Conservation (phyloP, 2,797 vertebrate genomes). For the Enteromius mattozi region DNA sequence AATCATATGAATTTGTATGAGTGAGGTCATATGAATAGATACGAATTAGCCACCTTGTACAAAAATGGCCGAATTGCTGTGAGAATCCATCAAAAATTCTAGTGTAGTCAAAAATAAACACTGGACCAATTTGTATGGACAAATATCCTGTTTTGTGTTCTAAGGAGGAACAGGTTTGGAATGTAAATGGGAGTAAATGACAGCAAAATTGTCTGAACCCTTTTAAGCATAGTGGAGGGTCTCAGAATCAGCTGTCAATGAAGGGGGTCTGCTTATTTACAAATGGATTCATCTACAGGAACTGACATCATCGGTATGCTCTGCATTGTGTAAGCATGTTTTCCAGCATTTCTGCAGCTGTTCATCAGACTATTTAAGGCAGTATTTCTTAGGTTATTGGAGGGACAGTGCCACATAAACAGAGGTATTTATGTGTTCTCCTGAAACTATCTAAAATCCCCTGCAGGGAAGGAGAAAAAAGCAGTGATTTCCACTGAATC, state of each 20-base stretch:
- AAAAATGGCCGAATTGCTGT: too few relatives aligned
- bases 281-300: conserved; percentile 22
- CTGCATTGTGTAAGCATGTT: background rate
- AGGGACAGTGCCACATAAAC: background rate
- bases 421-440: conserved; percentile 27
- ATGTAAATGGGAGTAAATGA: background rate
- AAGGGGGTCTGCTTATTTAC: conserved; percentile 23
- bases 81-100: background rate
- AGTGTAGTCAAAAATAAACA: background rate
- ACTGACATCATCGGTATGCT: conserved; percentile 24
- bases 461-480: background rate
- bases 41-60: too few relatives aligned
- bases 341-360: conserved; percentile 13
- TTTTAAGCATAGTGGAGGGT: conserved; percentile 5
- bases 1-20: too few relatives aligned
- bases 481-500: background rate
- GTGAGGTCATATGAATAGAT: too few relatives aligned
- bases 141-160: background rate
- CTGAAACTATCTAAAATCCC: conserved; percentile 15
- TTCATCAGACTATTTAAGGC: conserved; percentile 10
- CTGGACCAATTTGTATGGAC: background rate
- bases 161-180: background rate
- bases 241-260: conserved; percentile 8
- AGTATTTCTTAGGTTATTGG: conserved; percentile 14
- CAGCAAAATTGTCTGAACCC: background rate